Percentiles rank a stretch among this genome's conserved stretches.
Evolutionary conservation across 1,140 invertebrate species (phyloP).

Genomic region (Hermetia illucens): DNA sequence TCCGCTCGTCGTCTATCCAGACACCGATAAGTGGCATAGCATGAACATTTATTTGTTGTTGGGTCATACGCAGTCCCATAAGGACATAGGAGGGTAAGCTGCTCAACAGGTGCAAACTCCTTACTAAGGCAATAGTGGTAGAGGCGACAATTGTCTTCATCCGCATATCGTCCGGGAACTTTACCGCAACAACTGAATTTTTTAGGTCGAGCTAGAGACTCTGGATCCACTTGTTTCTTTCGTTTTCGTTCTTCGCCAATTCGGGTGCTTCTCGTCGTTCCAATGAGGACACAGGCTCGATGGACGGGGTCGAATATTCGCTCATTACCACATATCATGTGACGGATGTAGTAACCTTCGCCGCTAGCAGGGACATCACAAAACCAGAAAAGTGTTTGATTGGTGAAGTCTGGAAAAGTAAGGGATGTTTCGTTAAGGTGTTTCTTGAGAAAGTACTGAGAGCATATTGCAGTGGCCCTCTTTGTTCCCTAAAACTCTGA

Average conservation of each 20-base stretch:
- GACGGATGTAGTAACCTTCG: background rate
- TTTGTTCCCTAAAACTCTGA: no score
- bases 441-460: no score
- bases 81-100: background rate
- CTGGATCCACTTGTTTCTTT: background rate
- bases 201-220: background rate
- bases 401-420: background rate
- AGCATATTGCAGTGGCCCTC: no score
- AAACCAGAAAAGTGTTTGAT: background rate
- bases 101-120: background rate
- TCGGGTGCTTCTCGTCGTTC: background rate
- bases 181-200: background rate
- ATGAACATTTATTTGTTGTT: background rate
- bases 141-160: background rate
- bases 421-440: no score
- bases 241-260: background rate
- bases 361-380: background rate
- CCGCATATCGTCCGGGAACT: conserved; percentile 1
- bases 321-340: background rate
- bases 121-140: background rate
- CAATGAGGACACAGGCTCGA: background rate
- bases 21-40: background rate
- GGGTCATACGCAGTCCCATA: background rate
- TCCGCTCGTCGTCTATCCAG: background rate
- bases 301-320: background rate